Base-by-base conservation (phyloP, 2,888 invertebrate species). In the Melitaea athalia region DNA sequence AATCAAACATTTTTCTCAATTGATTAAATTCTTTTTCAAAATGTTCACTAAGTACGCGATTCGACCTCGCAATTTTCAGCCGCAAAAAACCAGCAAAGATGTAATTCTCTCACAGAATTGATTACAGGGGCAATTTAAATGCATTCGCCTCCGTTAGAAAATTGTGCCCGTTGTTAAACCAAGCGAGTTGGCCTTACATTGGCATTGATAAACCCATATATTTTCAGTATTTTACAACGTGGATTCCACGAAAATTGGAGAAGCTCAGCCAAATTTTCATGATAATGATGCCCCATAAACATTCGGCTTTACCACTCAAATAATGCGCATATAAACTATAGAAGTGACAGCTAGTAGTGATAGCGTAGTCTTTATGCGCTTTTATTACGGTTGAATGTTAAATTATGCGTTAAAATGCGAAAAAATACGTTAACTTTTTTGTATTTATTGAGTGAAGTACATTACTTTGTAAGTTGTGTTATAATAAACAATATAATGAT, bases 191-290 rank as follows among this genome's bases (percentile, higher is more conserved):
- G 69, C 67, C 72, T 64, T 74, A 72, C 68, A 71, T 71, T 57
- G 70, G 74, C 71, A 72, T 70, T 75, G 74, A 74, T 77, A 57
- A 57, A 77, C 75, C 74, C 73, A 72, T 75, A 74, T 75, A 78
- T 78, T 77, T 76, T 75, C 74, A 68, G 67, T 72, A 72, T 77
- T 77, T 79, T 78, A 77, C 72, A 77, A 70, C 74, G 70, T 67
- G 74, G 76, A 74, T 77, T 74, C 71, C 72, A 73, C 72, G 77
- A 73, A 77, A 75, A 77, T 78, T 76, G 75, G 72, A 75, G 74
- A 64, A 75, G 70, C 72, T 71, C 72, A 72, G 77, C 77, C 76
- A 75, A 77, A 77, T 73, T 74, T 76, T 68, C 73, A 75, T 70
- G 74, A 73, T 77, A 77, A 76, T 77, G 77, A 77, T 74, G 64